A percentile compares a stretch with the other conserved stretches of the same genome.
These are phyloP conservation scores for Drymonia ruficornis DNA, from an alignment of 2,888 invertebrate genomes.

Conservation along the genomic window DNA sequence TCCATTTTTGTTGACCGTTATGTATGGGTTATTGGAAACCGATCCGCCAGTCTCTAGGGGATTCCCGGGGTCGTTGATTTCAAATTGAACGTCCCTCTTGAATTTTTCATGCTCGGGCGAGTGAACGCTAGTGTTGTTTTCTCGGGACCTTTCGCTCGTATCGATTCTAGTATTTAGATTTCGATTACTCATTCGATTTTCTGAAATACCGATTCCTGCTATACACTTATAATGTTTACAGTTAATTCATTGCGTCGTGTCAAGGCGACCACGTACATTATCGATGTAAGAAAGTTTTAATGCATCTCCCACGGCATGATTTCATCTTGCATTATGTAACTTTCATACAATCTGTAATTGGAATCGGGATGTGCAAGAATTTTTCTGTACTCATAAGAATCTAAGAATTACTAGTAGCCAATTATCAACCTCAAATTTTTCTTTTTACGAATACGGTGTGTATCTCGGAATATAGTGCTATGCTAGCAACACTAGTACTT, in stretches of 20 bases:
- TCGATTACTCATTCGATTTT: background rate
- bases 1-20: background rate
- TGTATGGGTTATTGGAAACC: conserved; percentile 31
- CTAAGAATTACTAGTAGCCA: too few species aligned
- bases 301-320: background rate
- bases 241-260: background rate
- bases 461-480: too few species aligned
- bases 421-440: too few species aligned
- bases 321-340: background rate
- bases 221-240: background rate
- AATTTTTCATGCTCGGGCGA: conserved; percentile 39
- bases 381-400: background rate
- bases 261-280: background rate
- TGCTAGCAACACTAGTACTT: background rate
- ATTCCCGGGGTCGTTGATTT: conserved; percentile 28
- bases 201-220: background rate
- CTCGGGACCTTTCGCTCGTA: background rate
- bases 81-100: conserved; percentile 41
- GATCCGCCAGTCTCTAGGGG: conserved; percentile 22
- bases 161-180: background rate
- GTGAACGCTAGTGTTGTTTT: conserved; percentile 20
- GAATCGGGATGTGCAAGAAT: too few species aligned
- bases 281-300: background rate
- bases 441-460: too few species aligned
- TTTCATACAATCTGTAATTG: background rate